Percentiles rank a stretch among this genome's conserved stretches.
Evolutionary conservation across 2,888 invertebrate species (phyloP).

Genomic region (Meteorus cinctellus): DNA sequence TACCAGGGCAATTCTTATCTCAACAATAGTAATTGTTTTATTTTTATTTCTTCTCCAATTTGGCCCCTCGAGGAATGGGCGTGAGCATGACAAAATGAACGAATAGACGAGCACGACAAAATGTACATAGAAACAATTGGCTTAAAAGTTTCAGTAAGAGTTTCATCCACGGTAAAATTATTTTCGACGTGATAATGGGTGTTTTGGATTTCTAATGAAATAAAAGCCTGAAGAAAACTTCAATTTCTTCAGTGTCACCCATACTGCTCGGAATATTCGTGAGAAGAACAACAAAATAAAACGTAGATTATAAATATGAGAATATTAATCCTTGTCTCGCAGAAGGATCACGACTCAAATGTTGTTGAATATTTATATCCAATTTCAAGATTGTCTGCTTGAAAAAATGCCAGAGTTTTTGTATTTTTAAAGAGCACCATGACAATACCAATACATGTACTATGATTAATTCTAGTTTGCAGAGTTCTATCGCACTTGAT

Average conservation of each 20-base stretch:
- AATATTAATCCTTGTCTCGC: too few species aligned
- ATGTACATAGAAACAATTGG: slow-evolving; percentile 20
- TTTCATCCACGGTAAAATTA: slow-evolving; percentile 38
- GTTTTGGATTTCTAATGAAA: slow-evolving; percentile 19
- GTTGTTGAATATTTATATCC: too few species aligned
- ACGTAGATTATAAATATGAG: too few species aligned
- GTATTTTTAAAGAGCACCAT: too few species aligned
- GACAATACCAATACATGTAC: too few species aligned
- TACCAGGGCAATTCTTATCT: not conserved
- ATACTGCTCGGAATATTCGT: not conserved
- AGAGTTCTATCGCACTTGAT: too few species aligned
- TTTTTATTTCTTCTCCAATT: slow-evolving; percentile 6
- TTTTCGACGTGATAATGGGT: slow-evolving; percentile 34
- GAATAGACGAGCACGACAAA: slow-evolving; percentile 11
- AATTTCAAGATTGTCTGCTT: too few species aligned
- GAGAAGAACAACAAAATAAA: not conserved
- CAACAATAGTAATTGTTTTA: not conserved
- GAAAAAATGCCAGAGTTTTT: too few species aligned
- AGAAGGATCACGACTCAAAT: too few species aligned
- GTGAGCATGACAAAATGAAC: not conserved
- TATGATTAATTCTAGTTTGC: too few species aligned
- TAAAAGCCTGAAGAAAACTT: not conserved
- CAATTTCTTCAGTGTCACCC: not conserved
- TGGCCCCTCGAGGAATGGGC: not conserved
- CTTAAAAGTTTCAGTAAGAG: slow-evolving; percentile 33